Percentiles rank a stretch among this genome's conserved stretches.
Conservation (phyloP, 2,888 invertebrate genomes). For the Chelonus formosanus region DNA sequence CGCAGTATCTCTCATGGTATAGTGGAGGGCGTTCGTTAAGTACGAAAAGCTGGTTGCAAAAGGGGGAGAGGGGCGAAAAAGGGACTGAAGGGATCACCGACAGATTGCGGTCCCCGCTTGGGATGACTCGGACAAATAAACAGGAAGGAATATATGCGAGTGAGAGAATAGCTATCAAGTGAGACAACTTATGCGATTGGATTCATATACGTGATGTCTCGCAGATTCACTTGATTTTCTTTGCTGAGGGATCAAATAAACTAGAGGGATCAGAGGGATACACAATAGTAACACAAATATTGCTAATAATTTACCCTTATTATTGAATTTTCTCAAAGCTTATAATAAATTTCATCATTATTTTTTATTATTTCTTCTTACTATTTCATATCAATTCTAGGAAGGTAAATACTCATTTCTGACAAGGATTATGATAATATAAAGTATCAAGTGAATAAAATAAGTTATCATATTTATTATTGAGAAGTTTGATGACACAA, state of each 20-base stretch:
- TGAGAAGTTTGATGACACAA: too few relatives aligned
- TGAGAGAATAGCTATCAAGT: slow-evolving; percentile 20
- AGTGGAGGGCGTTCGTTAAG: slow-evolving; percentile 34
- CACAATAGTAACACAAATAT: slow-evolving; percentile 3
- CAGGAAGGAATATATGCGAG: slow-evolving; percentile 39
- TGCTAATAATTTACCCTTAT: background rate
- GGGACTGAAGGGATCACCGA: slow-evolving; percentile 36
- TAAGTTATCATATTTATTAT: too few relatives aligned
- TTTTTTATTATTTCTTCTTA: too few relatives aligned
- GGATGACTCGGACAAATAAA: slow-evolving; percentile 46
- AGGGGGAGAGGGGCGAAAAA: slow-evolving; percentile 20
- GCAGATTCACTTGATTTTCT: slow-evolving; percentile 24
- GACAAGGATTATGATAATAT: too few relatives aligned
- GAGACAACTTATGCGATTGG: slow-evolving; percentile 20
- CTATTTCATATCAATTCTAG: too few relatives aligned
- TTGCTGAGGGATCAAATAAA: slow-evolving; percentile 14
- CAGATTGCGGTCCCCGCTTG: slow-evolving; percentile 42
- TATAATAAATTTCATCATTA: background rate
- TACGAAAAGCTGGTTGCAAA: slow-evolving; percentile 31
- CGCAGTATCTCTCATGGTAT: slow-evolving; percentile 33
- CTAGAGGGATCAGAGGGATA: slow-evolving; percentile 4
- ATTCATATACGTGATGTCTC: slow-evolving; percentile 20
- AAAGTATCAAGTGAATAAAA: too few relatives aligned
- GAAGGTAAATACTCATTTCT: too few relatives aligned
- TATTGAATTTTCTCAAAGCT: background rate